Percentiles rank a stretch among this genome's conserved stretches.
Conservation (phyloP, 2,797 vertebrate genomes). For the Coilia nasus region DNA sequence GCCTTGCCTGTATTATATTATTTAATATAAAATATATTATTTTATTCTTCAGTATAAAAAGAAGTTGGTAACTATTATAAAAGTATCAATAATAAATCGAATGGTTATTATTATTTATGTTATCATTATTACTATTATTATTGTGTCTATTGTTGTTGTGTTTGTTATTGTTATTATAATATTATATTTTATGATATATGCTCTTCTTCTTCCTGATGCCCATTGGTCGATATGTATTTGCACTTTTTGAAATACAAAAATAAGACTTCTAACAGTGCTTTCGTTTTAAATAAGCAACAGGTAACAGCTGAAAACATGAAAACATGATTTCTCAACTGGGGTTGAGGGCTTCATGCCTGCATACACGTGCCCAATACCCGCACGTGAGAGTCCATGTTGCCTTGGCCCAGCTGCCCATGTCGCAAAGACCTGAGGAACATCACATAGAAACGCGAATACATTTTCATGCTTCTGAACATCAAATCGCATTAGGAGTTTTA, state of each 20-base stretch:
- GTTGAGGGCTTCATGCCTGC: conserved; percentile 14
- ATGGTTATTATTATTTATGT: too few relatives aligned
- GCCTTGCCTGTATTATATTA: too few relatives aligned
- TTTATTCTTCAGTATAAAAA: too few relatives aligned
- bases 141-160: too few relatives aligned
- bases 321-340: background rate
- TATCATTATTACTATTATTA: too few relatives aligned
- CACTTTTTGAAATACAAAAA: background rate
- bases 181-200: background rate
- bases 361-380: conserved; percentile 42
- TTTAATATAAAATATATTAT: too few relatives aligned
- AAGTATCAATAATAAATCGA: too few relatives aligned
- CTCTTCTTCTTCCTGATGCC: too few relatives aligned
- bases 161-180: too few relatives aligned
- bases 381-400: conserved; percentile 49
- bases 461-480: background rate
- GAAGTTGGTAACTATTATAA: too few relatives aligned
- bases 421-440: background rate
- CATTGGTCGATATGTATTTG: background rate
- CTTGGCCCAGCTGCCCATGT: background rate
- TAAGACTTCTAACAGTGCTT: background rate
- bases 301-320: background rate
- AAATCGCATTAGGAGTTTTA: background rate
- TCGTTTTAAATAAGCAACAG: background rate
- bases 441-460: background rate